phyloP scores from a whole-genome alignment of 2,113 vertebrate species.

The Pituophis catenifer region DNA sequence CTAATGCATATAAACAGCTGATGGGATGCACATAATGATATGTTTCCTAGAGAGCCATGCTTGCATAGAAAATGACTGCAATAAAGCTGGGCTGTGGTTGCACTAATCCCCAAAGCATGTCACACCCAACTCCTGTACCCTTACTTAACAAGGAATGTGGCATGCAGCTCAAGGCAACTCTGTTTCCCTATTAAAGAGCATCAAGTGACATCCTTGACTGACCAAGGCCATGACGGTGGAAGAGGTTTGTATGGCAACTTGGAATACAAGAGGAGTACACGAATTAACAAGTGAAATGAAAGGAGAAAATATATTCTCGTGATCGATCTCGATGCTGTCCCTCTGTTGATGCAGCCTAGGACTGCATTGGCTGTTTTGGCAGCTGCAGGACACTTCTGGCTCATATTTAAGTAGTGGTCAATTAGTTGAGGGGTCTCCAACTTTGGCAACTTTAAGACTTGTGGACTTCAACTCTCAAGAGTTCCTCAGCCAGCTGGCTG shows the following conservation, averaged over 20 bases:
- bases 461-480: too few relatives aligned
- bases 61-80: neutral
- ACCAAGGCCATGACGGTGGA: neutral
- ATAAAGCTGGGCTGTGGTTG: neutral
- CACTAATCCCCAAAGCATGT: neutral
- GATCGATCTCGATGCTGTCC: too few relatives aligned
- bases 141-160: neutral
- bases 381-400: too few relatives aligned
- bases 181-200: neutral
- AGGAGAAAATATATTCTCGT: neutral
- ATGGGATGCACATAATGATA: neutral
- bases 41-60: neutral
- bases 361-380: too few relatives aligned
- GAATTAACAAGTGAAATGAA: neutral
- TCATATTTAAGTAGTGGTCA: too few relatives aligned
- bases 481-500: too few relatives aligned
- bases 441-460: too few relatives aligned
- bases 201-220: neutral
- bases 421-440: too few relatives aligned
- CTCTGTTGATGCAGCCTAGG: too few relatives aligned
- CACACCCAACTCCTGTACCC: neutral
- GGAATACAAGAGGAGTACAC: neutral
- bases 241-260: neutral
- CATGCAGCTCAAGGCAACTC: neutral
- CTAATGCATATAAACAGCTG: neutral